Evolutionary conservation across 2,888 invertebrate genomes (phyloP), one percentile per base, ranked within the genome.

Genomic region (Drosophila tripunctata): DNA sequence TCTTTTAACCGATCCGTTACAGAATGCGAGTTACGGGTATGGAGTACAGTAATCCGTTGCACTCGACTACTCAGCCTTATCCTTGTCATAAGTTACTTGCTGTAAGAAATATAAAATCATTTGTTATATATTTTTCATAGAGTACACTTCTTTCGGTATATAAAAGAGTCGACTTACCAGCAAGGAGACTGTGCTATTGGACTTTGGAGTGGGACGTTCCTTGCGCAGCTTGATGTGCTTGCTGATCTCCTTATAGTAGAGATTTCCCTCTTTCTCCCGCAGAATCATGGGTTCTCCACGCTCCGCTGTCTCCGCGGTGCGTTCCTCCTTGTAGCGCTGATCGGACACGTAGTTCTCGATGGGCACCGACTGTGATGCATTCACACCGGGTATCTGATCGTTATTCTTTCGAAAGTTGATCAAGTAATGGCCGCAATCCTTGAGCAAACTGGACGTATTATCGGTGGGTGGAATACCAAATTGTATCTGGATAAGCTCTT

Each of bases 281-380:
- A 76, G 19, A 3, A 71, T 45, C 4, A 63, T 48, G 4, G 58
- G 30, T 1, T 62, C 67, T 0, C 45, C 56, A 1, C 51, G 67
- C 3, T 67, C 70, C 1, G 35, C 4, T 4, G 3, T 65, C 1
- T 70, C 75, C 0, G 58, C 27, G 0, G 22, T 35, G 36, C 54
- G 75, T 4, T 71, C 75, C 17, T 75, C 75, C 4, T 33, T 76
- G 38, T 67, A 76, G 27, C 75, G 64, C 41, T 75, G 65, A n/a
- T 76, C 75, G 6, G 76, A 70, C 0, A 71, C 1, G 7, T 43
- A 75, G 0, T 24, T 8, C 0, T 0, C 8, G 0, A 44, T 6
- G 3, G 15, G 17, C 0, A n/a, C 36, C 0, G n/a, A 1, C 0
- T 10, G 1, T n/a, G n/a, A n/a, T 4, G 6, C 1, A 10, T n/a